phyloP scores from a whole-genome alignment of 2,113 vertebrate species.

The Carassius auratus region DNA sequence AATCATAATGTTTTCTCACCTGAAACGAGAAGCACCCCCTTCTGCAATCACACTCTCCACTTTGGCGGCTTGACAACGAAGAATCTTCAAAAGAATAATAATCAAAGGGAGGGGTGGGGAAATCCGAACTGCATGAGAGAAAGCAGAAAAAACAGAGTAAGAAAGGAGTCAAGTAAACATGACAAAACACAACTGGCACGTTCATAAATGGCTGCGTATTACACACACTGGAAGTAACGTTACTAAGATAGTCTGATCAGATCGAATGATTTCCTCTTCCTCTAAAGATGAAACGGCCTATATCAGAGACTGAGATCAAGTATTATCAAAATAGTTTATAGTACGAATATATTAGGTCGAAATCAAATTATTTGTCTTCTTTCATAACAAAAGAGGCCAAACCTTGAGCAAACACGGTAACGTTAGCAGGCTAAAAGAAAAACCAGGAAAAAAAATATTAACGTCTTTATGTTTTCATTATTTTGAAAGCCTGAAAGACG shows the following conservation, averaged over 20 bases:
- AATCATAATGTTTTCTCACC: conserved; percentile 72
- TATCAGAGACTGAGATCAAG: not conserved
- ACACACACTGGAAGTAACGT: not conserved
- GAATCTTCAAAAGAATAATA: conserved; percentile 99
- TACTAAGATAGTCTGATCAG: not conserved
- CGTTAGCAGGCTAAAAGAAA: not conserved
- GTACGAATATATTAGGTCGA: no score
- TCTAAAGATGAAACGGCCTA: not conserved
- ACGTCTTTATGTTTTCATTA: not conserved
- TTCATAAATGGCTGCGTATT: not conserved
- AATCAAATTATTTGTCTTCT: not conserved
- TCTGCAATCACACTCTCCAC: conserved; percentile 99
- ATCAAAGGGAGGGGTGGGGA: conserved; percentile 92
- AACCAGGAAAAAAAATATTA: not conserved
- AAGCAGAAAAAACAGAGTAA: conserved; percentile 54
- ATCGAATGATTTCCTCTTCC: not conserved
- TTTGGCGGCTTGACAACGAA: conserved; percentile 99
- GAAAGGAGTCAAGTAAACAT: not conserved
- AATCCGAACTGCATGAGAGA: conserved; percentile 83
- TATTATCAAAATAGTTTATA: not conserved
- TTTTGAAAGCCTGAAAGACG: not conserved
- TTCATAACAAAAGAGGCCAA: not conserved
- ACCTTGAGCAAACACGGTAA: not conserved
- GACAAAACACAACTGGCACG: not conserved
- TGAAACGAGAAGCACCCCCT: conserved; percentile 99